Evolutionary conservation across 2,797 vertebrate genomes (phyloP).

Genomic region (Dendrocincla fuliginosa): DNA sequence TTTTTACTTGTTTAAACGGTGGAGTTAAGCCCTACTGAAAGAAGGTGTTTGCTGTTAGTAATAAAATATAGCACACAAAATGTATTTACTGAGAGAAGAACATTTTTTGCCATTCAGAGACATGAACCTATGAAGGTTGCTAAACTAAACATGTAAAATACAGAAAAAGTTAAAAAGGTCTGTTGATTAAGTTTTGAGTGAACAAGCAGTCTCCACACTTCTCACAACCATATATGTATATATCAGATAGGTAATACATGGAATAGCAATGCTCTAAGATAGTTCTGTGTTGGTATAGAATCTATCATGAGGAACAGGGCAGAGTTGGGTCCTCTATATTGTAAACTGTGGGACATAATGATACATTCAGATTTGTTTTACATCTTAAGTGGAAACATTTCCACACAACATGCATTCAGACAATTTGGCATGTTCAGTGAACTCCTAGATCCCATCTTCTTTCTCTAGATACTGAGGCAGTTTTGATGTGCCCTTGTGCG

Average conservation of each 20-base stretch:
- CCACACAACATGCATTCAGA: not conserved
- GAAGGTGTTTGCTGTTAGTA: not conserved
- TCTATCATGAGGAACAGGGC: not conserved
- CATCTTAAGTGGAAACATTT: conserved; percentile 4
- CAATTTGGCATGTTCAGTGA: not conserved
- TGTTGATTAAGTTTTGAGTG: not conserved
- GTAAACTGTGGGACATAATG: not conserved
- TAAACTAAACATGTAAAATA: not conserved
- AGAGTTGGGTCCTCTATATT: not conserved
- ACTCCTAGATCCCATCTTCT: not conserved
- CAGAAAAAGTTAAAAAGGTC: not conserved
- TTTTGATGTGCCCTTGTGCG: not conserved
- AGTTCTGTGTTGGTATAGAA: not conserved
- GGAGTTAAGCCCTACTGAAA: not conserved
- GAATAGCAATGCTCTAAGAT: not conserved
- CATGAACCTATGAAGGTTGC: not conserved
- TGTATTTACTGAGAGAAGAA: not conserved
- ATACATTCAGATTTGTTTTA: not conserved
- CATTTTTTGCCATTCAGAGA: not conserved
- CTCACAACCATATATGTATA: not conserved
- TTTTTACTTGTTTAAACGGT: not conserved
- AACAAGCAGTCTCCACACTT: not conserved
- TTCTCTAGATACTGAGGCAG: not conserved
- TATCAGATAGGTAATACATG: not conserved
- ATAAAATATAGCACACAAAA: not conserved